Evolutionary conservation across 2,113 vertebrate species (phyloP).

Genomic region (Corynorhinus townsendii): DNA sequence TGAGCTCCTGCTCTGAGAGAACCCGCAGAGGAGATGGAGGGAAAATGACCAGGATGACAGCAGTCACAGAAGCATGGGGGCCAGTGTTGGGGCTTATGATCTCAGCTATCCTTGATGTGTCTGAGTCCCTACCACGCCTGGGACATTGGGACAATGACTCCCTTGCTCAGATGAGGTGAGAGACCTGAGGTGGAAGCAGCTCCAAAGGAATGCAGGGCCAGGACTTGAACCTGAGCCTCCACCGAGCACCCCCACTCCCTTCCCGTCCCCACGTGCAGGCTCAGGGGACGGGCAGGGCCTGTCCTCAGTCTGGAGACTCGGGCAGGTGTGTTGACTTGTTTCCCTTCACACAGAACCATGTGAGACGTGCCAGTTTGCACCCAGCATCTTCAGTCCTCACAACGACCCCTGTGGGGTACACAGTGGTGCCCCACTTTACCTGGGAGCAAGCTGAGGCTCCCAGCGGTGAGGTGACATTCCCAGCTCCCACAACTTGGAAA

Average conservation of each 20-base stretch:
- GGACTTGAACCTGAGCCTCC: background rate
- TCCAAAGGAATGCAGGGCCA: background rate
- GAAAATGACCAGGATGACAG: accelerated
- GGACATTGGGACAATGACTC: background rate
- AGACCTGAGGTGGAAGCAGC: too few relatives aligned
- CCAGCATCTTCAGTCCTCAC: too few relatives aligned
- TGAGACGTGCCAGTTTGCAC: background rate
- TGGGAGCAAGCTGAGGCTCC: background rate
- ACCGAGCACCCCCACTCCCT: accelerated
- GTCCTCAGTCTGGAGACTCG: background rate
- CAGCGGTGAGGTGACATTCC: accelerated
- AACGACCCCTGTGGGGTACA: too few relatives aligned
- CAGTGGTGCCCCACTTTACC: too few relatives aligned
- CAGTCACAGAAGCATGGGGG: background rate
- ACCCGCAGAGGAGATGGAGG: accelerated
- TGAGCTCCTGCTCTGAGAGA: background rate
- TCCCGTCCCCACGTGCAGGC: background rate
- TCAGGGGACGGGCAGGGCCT: background rate
- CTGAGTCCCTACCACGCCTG: accelerated
- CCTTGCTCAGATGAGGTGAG: background rate
- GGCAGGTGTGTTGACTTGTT: background rate
- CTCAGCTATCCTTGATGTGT: background rate
- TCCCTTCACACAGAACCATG: background rate
- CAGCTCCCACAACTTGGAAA: too few relatives aligned
- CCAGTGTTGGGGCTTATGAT: accelerated